These are phyloP conservation scores for Crioceris asparagi DNA, from an alignment of 2,888 invertebrate genomes.

Conservation along the genomic window DNA sequence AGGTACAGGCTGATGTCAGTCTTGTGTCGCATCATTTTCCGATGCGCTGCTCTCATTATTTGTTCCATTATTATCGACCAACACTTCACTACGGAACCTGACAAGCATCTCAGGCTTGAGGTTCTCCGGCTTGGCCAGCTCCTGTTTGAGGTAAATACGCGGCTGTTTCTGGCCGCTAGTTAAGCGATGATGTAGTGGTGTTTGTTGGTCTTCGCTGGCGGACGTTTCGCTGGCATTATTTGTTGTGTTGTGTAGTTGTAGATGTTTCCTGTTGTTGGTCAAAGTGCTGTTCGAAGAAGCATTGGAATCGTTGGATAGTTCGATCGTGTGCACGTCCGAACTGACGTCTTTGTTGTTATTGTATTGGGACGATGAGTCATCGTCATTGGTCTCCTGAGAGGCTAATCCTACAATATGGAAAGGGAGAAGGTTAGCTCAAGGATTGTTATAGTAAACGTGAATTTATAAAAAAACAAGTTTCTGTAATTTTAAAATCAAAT, in stretches of 20 bases:
- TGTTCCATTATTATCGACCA: too few species aligned
- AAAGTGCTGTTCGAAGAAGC: too few species aligned
- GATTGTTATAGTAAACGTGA: too few species aligned
- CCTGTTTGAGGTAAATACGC: constrained; percentile 38
- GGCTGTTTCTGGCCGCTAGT: constrained; percentile 20
- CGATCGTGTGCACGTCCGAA: constrained; percentile 34
- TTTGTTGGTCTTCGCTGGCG: too few species aligned
- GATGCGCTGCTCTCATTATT: constrained; percentile 37
- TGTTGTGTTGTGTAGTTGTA: too few species aligned
- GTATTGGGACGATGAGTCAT: constrained; percentile 16
- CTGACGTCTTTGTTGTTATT: constrained; percentile 13
- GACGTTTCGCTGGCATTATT: too few species aligned
- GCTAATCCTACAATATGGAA: too few species aligned
- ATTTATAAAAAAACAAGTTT: too few species aligned
- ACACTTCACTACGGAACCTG: constrained; percentile 34
- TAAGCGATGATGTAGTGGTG: too few species aligned
- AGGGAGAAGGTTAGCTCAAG: too few species aligned
- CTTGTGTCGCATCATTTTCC: constrained; percentile 37
- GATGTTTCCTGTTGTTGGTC: neutral
- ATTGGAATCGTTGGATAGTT: constrained; percentile 37
- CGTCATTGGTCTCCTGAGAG: constrained; percentile 20
- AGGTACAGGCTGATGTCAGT: constrained; percentile 35
- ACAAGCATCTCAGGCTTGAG: constrained; percentile 38
- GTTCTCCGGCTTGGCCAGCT: constrained; percentile 38
- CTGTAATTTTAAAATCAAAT: too few species aligned